phyloP scores from a whole-genome alignment of 2,888 invertebrate genomes.

The Pantelozetes paolii region DNA sequence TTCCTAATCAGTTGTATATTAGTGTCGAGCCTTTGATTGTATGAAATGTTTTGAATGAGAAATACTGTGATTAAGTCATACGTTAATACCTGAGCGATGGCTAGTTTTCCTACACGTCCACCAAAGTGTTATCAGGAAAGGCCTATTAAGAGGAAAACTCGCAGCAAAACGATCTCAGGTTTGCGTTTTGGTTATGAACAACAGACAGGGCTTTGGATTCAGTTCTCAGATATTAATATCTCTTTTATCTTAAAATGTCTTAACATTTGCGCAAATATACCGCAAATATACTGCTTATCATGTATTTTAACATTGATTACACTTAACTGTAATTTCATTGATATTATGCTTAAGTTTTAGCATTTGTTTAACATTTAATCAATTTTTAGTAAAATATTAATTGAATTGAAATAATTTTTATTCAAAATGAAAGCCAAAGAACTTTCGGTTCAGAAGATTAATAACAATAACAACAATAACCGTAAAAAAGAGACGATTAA shows the following conservation, averaged over 20 bases:
- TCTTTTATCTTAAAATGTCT: conserved; percentile 5
- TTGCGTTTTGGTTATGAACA: background rate
- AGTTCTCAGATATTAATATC: background rate
- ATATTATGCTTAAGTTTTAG: background rate
- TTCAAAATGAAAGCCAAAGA: background rate
- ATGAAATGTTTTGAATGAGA: background rate
- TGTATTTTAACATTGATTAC: too few species aligned
- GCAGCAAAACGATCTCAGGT: conserved; percentile 11
- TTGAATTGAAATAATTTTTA: background rate
- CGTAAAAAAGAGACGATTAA: background rate
- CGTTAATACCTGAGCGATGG: too few species aligned
- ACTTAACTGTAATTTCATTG: too few species aligned
- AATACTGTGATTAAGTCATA: background rate
- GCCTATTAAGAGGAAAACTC: conserved; percentile 16
- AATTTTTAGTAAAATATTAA: background rate
- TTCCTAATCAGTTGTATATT: conserved; percentile 4
- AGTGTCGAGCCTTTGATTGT: conserved; percentile 10
- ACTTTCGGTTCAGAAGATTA: background rate
- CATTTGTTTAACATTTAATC: background rate
- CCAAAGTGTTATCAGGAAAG: conserved; percentile 2
- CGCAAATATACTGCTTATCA: too few species aligned
- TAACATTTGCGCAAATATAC: conserved; percentile 28
- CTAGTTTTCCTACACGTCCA: conserved; percentile 13
- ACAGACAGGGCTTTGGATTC: background rate
- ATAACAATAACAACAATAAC: conserved; percentile 6